Conservation (phyloP, 2,113 vertebrate species). For the Hippopotamus amphibius region DNA sequence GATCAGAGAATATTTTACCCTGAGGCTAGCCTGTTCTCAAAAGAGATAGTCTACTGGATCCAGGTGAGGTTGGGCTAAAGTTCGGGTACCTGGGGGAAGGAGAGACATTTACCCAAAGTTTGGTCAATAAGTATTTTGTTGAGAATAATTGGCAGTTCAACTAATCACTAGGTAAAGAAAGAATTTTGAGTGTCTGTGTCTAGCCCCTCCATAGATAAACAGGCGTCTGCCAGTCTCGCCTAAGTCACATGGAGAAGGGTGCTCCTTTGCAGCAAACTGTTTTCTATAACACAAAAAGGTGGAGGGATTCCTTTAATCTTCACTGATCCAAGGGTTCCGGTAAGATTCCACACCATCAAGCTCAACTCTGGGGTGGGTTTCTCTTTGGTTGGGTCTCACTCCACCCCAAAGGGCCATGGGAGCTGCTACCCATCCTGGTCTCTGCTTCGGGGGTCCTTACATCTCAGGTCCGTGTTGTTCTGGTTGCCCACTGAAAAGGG, state of each 20-base stretch:
- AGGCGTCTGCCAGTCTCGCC: neutral
- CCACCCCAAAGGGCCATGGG: neutral
- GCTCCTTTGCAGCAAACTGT: neutral
- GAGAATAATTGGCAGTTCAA: neutral
- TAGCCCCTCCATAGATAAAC: neutral
- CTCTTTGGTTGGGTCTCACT: neutral
- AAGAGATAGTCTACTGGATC: neutral
- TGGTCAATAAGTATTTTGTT: neutral
- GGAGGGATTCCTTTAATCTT: neutral
- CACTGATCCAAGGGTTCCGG: neutral
- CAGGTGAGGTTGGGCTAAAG: neutral
- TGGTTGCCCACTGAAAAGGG: neutral
- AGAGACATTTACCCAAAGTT: neutral
- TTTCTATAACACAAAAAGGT: neutral
- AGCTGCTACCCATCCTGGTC: neutral
- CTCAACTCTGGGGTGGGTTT: neutral
- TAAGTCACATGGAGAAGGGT: neutral
- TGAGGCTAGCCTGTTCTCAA: neutral
- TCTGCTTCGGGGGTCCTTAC: neutral
- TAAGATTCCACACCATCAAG: neutral
- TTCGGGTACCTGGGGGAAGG: neutral
- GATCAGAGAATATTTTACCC: neutral
- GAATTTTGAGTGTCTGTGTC: neutral
- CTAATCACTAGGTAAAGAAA: neutral
- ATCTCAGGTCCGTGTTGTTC: neutral